Evolutionary conservation across 1,140 invertebrate species (phyloP).

Genomic region (Drosophila watanabei): DNA sequence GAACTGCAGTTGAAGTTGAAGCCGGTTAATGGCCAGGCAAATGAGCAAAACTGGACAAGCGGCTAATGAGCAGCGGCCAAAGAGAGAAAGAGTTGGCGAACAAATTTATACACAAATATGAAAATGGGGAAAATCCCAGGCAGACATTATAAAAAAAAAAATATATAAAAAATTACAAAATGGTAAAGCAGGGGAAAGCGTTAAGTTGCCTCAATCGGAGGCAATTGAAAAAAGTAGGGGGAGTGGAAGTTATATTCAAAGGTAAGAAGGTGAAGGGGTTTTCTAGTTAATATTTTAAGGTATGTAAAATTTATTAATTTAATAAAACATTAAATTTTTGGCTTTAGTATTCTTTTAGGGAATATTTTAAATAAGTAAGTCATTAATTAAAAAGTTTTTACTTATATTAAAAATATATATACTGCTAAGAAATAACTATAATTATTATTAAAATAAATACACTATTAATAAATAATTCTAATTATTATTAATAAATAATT

Average conservation of each 20-base stretch:
- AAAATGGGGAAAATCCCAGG: conserved; percentile 16
- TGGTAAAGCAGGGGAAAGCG: neutral
- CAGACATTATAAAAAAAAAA: conserved; percentile 28
- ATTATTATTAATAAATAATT: no score
- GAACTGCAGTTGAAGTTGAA: conserved; percentile 52
- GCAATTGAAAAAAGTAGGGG: conserved; percentile 4
- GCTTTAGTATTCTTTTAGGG: no score
- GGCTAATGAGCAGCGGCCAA: conserved; percentile 70
- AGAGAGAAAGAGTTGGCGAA: conserved; percentile 16
- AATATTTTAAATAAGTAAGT: no score
- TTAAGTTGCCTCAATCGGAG: conserved; percentile 7
- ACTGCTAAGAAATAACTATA: no score
- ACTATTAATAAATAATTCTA: no score
- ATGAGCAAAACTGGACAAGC: conserved; percentile 65
- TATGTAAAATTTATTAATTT: no score
- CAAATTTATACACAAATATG: conserved; percentile 47
- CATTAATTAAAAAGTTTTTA: no score
- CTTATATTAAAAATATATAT: no score
- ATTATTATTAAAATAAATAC: no score
- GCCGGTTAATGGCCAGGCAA: conserved; percentile 77
- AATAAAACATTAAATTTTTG: no score
- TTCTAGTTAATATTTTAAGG: neutral
- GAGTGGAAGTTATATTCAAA: neutral
- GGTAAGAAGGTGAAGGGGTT: neutral
- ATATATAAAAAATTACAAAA: neutral